These are phyloP conservation scores for Metacarcinus magister DNA, from an alignment of 2,888 invertebrate species.

Conservation along the genomic window DNA sequence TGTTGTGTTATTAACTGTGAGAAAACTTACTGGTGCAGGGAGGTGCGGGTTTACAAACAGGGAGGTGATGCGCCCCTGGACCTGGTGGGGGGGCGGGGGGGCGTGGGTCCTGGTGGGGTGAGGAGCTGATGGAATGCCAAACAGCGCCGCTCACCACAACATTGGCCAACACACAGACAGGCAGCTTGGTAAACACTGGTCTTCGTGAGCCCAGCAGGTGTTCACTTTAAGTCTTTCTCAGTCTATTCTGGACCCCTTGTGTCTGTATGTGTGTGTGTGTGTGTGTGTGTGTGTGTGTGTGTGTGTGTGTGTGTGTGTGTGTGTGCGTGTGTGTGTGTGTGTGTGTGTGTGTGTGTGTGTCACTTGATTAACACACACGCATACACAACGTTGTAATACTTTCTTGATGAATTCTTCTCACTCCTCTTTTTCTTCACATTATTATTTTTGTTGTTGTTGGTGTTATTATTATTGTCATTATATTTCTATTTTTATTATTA, in stretches of 20 bases:
- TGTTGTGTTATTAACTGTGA: not conserved
- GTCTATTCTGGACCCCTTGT: too few relatives aligned
- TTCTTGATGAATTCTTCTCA: not conserved
- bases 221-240: too few relatives aligned
- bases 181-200: not conserved
- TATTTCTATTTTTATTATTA: too few relatives aligned
- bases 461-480: too few relatives aligned
- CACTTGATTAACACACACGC: too few relatives aligned
- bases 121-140: not conserved
- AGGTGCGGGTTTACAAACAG: not conserved
- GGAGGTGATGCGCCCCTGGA: not conserved
- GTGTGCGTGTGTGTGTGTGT: too few relatives aligned
- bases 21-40: not conserved
- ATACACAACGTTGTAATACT: too few relatives aligned
- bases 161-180: conserved; percentile 34
- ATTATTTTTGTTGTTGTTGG: too few relatives aligned
- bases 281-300: too few relatives aligned
- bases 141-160: conserved; percentile 36
- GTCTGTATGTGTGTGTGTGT: too few relatives aligned
- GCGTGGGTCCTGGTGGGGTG: not conserved
- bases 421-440: not conserved
- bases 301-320: too few relatives aligned
- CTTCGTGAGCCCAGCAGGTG: not conserved
- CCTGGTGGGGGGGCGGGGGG: not conserved
- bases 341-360: too few relatives aligned